These are phyloP conservation scores for Ptilonorhynchus violaceus DNA, from an alignment of 2,113 vertebrate species.

Conservation along the genomic window DNA sequence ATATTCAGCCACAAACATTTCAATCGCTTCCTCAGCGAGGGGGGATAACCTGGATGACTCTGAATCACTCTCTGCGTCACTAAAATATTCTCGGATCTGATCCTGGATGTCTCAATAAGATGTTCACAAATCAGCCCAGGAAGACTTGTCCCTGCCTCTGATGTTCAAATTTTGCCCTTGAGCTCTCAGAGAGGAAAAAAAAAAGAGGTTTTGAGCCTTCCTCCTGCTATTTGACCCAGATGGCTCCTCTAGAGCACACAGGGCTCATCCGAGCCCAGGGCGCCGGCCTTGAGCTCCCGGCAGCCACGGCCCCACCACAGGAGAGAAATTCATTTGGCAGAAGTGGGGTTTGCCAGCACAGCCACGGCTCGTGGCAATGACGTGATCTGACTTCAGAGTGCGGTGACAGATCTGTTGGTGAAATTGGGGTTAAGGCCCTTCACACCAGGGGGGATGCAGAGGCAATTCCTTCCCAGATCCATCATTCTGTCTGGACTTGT, in stretches of 20 bases:
- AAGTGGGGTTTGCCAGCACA: fast-evolving
- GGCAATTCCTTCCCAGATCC: fast-evolving
- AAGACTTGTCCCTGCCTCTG: background rate
- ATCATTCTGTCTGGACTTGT: fast-evolving
- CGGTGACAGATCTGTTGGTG: fast-evolving
- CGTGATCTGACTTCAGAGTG: background rate
- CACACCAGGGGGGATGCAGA: fast-evolving
- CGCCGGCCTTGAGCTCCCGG: fast-evolving
- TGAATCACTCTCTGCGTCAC: conserved; percentile 13
- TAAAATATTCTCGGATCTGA: background rate
- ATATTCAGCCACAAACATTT: background rate
- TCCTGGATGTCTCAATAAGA: background rate
- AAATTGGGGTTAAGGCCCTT: background rate
- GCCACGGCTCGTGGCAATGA: fast-evolving
- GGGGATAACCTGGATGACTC: background rate
- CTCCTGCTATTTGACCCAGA: conserved; percentile 35
- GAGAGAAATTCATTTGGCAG: background rate
- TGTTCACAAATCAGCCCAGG: conserved; percentile 15
- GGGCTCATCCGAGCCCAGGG: background rate
- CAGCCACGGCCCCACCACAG: background rate
- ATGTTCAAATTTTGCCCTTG: conserved; percentile 10
- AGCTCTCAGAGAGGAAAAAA: background rate
- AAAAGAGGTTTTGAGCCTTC: background rate
- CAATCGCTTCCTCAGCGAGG: background rate
- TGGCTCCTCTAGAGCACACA: background rate